phyloP scores from a whole-genome alignment of 2,888 invertebrate genomes.

The Dolichomitus sp. region DNA sequence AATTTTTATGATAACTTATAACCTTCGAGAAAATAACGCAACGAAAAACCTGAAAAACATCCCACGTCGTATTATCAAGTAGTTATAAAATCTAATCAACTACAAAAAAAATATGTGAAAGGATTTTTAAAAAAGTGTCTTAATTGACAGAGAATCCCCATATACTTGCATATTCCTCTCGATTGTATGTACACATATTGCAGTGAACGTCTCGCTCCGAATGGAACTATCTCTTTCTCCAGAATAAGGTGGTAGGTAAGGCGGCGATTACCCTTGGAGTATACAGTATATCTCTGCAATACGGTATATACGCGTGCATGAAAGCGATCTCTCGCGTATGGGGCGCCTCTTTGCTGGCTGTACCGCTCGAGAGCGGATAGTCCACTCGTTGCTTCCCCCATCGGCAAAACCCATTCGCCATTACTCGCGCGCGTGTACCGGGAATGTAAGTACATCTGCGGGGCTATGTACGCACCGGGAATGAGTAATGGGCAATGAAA shows the following conservation, averaged over 20 bases:
- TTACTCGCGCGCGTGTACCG: constrained; percentile 72
- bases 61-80: too few relatives aligned
- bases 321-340: constrained; percentile 38
- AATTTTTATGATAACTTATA: too few relatives aligned
- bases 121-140: too few relatives aligned
- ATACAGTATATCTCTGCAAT: not conserved
- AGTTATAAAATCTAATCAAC: too few relatives aligned
- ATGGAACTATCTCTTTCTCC: not conserved
- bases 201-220: not conserved
- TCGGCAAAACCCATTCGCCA: constrained; percentile 71
- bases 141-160: not conserved
- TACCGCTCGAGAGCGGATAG: not conserved
- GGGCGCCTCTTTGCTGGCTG: constrained; percentile 36
- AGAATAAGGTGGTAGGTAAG: not conserved
- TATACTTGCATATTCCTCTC: not conserved
- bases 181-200: not conserved
- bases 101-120: too few relatives aligned
- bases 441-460: constrained; percentile 75
- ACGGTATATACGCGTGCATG: constrained; percentile 1
- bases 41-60: too few relatives aligned
- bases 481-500: constrained; percentile 81
- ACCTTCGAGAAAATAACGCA: too few relatives aligned
- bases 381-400: constrained; percentile 30
- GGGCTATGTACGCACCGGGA: constrained; percentile 73
- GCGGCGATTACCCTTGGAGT: constrained; percentile 11